phyloP scores from a whole-genome alignment of 2,888 invertebrate species.

The Seladonia tumulorum region DNA sequence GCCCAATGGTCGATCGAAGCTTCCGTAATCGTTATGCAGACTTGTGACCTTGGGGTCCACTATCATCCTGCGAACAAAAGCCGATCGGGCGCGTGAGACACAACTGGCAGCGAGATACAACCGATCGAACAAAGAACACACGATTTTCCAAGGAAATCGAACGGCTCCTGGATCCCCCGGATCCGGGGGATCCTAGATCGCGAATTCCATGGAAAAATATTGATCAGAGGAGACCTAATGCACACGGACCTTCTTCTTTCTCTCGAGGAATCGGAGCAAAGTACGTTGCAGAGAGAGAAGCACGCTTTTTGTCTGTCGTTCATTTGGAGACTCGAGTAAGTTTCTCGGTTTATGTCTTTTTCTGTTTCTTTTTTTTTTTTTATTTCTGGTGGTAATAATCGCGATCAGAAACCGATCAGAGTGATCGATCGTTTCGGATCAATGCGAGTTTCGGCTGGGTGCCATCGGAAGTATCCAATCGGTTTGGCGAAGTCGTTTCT shows the following conservation, averaged over 20 bases:
- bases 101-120: background rate
- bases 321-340: background rate
- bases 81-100: background rate
- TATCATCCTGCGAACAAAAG: conserved; percentile 86
- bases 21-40: conserved; percentile 87
- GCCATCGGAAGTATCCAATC: background rate
- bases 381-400: background rate
- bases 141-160: background rate
- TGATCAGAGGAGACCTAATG: background rate
- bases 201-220: background rate
- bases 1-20: conserved; percentile 85
- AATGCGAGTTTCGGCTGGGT: background rate
- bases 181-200: background rate
- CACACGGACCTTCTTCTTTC: conserved; percentile 1
- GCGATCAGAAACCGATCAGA: background rate
- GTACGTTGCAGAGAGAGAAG: background rate
- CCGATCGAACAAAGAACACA: background rate
- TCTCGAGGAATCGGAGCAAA: conserved; percentile 9
- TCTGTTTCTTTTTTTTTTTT: background rate
- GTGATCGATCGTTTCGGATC: background rate
- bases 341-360: background rate
- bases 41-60: conserved; percentile 87
- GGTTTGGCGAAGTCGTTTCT: background rate
- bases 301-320: background rate
- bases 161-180: background rate